Evolutionary conservation across 1,140 invertebrate species (phyloP), one percentile per base, ranked within the genome.

Genomic region (Bathynomus jamesi): DNA sequence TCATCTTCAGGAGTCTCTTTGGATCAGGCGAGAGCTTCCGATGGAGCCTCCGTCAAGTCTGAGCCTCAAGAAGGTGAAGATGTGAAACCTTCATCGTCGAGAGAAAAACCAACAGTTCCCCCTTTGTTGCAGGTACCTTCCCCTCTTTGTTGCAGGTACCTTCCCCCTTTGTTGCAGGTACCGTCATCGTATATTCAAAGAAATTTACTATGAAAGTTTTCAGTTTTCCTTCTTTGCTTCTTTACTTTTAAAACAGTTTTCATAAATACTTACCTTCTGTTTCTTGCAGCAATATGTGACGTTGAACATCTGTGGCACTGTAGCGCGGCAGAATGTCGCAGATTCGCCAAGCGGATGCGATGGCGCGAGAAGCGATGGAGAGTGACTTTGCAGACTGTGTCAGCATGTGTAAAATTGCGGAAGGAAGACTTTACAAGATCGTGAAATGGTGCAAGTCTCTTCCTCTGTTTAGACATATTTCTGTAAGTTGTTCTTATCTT

Each of bases 391-490:
- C 89, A 0, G 92, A 94, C 83, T 91, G 93, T 80, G 85, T 94
- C 30, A 91, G 91, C 0, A 84, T 95, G 78, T 95, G 93, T 84
- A 91, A 92, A 81, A 94, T 98, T 70, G 94, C 95, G 46, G 96
- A 98, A 83, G 91, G 96, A 82, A 84, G 95, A 32, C 87, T 99
- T 0, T 98, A 98, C 81, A 96, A 97, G 84, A 95, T 99, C 77
- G 96, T 99, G 67, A 95, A 96, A 80, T 99, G 96, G 96, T 97
- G 95, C 83, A 94, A 98, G 82, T 96, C 94, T 83, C 83, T 98
- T 80, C 95, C 95, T 11, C 87, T 98, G 4, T 98, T 99, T 82
- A 94, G 95, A 81, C 93, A 96, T 82, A 97, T 98, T 79, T 92
- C 92, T 73, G 91, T 93, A 71, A 60, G 75, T 73, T 28, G 17